Percentiles rank a stretch among this genome's conserved stretches.
phyloP scores from a whole-genome alignment of 1,140 invertebrate species.

The Aporrectodea caliginosa region DNA sequence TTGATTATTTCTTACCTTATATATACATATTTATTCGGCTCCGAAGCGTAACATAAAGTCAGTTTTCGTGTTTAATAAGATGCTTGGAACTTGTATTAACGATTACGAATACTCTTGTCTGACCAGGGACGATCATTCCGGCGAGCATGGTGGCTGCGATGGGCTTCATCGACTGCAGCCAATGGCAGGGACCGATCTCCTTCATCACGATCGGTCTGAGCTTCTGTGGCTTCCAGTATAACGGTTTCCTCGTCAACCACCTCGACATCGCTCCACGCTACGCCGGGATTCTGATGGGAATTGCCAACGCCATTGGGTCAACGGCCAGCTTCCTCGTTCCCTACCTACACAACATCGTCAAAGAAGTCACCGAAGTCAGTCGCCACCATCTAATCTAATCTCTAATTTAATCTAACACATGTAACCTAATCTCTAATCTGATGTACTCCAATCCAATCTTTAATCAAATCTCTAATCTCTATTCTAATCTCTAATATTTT shows the following conservation, averaged over 20 bases:
- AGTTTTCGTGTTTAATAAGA: no score
- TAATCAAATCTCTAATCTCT: no score
- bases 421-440: no score
- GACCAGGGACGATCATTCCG: not conserved
- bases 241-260: conserved; percentile 74
- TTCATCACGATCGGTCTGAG: not conserved
- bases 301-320: conserved; percentile 96
- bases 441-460: no score
- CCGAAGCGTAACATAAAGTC: no score
- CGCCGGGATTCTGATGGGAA: conserved; percentile 97
- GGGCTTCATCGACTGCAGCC: not conserved
- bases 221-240: conserved; percentile 22
- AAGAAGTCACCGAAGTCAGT: not conserved
- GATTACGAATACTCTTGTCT: no score
- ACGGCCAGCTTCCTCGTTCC: conserved; percentile 90
- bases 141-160: not conserved
- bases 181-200: not conserved
- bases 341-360: not conserved
- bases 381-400: no score
- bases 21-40: no score
- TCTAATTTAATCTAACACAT: no score
- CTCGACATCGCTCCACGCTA: conserved; percentile 97
- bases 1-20: no score
- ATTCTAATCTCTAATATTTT: no score
- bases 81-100: no score